Percentiles rank a stretch among this genome's conserved stretches.
Conservation (phyloP, 2,113 vertebrate species). For the Struthidea cinerea region DNA sequence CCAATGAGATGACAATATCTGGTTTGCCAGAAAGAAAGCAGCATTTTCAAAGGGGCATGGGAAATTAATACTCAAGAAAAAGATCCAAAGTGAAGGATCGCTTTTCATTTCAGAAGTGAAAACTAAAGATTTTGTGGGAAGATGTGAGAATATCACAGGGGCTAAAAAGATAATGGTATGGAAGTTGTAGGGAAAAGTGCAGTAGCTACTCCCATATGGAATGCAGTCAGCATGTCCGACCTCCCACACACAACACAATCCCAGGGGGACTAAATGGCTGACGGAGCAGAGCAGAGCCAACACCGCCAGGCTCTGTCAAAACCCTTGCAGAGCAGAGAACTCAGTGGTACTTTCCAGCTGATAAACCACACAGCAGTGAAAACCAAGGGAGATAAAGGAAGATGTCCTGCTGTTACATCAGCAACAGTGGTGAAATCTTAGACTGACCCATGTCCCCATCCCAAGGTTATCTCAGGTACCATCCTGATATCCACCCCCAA, state of each 20-base stretch:
- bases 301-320: neutral
- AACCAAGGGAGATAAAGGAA: neutral
- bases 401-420: neutral
- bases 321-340: neutral
- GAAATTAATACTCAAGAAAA: neutral
- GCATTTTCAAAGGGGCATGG: neutral
- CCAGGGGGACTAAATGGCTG: neutral
- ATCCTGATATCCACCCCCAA: neutral
- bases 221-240: rapidly evolving
- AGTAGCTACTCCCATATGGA: rapidly evolving
- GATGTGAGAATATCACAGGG: neutral
- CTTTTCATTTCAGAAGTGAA: neutral
- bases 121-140: neutral
- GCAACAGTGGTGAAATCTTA: neutral
- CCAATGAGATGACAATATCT: neutral
- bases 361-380: neutral
- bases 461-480: neutral
- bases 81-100: neutral
- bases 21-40: neutral
- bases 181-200: neutral
- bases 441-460: neutral
- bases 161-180: neutral
- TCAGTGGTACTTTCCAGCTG: neutral
- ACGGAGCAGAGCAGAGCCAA: neutral
- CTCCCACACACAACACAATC: neutral